Evolutionary conservation across 2,888 invertebrate species (phyloP), one percentile per base, ranked within the genome.

Genomic region (Molanna angustata): DNA sequence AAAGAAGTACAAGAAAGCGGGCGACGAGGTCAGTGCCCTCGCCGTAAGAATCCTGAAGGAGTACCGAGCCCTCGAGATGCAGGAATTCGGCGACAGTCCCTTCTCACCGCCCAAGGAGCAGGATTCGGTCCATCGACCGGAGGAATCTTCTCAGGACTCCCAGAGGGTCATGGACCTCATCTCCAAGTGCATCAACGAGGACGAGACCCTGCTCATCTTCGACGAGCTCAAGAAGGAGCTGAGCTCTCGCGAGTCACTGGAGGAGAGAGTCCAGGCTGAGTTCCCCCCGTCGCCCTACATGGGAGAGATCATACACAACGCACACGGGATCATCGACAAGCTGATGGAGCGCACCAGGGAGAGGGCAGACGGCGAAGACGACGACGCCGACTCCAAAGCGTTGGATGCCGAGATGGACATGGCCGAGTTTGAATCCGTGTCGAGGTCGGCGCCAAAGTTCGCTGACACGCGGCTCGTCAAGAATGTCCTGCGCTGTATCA

Each of bases 181-280:
- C 20, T 64, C 72, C 2, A 72, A 70, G 2, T 71, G 72, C 0
- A 72, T 69, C 55, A 66, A 59, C 14, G 65, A 64, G 31, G 69
- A 69, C 0, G 67, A 65, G 13, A 61, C 63, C 0, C 65, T 62
- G 0, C 71, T 71, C 0, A 63, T 69, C 0, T 0, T 72, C 70
- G 1, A 66, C 66, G 0, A 68, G 68, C 0, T 71, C 69, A 49
- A 43, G 33, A 0, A 57, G 70, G 45, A 70, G 68, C 64, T 69
- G 67, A 0, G 14, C 16, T 69, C 69, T 0, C 67, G 67, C 1
- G 69, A 67, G 51, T 64, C 69, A 4, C 66, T 71, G 1, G 69
- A 69, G 7, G 67, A 69, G 2, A 67, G 69, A 11, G 68, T 68
- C 32, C 65, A 69, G 56, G 62, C 69, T 2, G 62, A 64, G n/a